phyloP scores from a whole-genome alignment of 2,888 invertebrate species.

The Ypsolopha scabrella region DNA sequence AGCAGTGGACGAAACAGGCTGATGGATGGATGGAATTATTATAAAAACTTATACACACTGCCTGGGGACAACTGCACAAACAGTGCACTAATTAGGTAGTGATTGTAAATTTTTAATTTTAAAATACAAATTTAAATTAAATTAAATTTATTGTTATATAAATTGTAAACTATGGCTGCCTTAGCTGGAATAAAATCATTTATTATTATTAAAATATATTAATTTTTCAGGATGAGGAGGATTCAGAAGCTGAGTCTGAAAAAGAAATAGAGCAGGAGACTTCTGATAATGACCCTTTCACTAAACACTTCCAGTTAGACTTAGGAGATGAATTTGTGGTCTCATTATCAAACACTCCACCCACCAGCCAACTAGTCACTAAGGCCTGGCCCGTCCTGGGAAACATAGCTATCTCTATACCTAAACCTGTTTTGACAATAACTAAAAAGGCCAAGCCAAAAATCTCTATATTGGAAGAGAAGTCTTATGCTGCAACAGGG shows the following conservation, averaged over 20 bases:
- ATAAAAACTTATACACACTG: no score
- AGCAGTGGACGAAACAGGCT: no score
- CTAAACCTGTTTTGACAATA: slow-evolving; percentile 38
- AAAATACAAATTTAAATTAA: no score
- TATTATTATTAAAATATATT: neutral
- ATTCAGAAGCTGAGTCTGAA: neutral
- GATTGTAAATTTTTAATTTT: no score
- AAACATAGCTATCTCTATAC: slow-evolving; percentile 71
- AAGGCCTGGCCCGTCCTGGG: slow-evolving; percentile 75
- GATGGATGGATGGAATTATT: no score
- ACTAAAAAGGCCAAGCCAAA: slow-evolving; percentile 39
- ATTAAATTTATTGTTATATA: no score
- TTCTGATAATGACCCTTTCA: slow-evolving; percentile 72
- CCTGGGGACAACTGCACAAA: no score
- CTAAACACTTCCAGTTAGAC: slow-evolving; percentile 76
- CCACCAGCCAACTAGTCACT: slow-evolving; percentile 35
- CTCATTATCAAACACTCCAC: slow-evolving; percentile 64
- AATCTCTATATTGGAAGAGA: slow-evolving; percentile 67
- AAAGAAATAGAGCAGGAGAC: slow-evolving; percentile 13
- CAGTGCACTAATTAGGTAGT: no score
- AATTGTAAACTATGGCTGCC: no score
- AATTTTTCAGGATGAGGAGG: neutral
- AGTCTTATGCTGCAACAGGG: slow-evolving; percentile 66
- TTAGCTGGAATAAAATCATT: neutral
- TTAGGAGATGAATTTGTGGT: slow-evolving; percentile 74